Evolutionary conservation across 92 coral and sea anemone genomes (phyloP).

Genomic region (Muricea muricata): DNA sequence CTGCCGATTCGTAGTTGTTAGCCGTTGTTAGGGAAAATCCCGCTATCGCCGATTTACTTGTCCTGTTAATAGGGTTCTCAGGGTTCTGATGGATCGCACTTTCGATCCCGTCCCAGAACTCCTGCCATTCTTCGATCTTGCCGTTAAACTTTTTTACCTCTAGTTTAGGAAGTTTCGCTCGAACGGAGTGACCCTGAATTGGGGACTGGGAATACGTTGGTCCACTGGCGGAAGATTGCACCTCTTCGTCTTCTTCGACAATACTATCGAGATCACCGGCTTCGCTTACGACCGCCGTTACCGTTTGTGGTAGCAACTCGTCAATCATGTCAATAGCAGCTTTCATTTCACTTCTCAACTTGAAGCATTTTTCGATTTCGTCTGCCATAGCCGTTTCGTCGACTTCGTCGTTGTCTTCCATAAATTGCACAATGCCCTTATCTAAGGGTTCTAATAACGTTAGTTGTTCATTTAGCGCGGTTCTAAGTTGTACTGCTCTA

Average conservation of each 20-base stretch:
- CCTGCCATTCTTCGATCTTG: constrained; percentile 54
- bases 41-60: constrained; percentile 51
- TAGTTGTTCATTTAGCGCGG: not conserved
- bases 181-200: not conserved
- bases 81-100: constrained; percentile 56
- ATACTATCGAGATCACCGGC: not conserved
- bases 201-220: not conserved
- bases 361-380: no score
- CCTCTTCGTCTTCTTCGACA: no score
- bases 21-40: constrained; percentile 48
- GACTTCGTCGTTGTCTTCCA: not conserved
- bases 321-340: no score
- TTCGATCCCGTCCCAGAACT: constrained; percentile 68
- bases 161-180: constrained; percentile 46
- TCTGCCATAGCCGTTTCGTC: not conserved
- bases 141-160: constrained; percentile 44
- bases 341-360: no score
- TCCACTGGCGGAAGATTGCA: no score
- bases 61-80: constrained; percentile 23
- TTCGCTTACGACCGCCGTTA: not conserved
- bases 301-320: no score
- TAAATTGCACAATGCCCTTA: constrained; percentile 11
- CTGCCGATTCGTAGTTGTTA: constrained; percentile 47
- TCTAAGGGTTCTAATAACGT: constrained; percentile 1
- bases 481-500: not conserved